A percentile compares a stretch with the other conserved stretches of the same genome.
Conservation (phyloP, 1,140 invertebrate species). For the Macrotrachela quadricornifera region DNA sequence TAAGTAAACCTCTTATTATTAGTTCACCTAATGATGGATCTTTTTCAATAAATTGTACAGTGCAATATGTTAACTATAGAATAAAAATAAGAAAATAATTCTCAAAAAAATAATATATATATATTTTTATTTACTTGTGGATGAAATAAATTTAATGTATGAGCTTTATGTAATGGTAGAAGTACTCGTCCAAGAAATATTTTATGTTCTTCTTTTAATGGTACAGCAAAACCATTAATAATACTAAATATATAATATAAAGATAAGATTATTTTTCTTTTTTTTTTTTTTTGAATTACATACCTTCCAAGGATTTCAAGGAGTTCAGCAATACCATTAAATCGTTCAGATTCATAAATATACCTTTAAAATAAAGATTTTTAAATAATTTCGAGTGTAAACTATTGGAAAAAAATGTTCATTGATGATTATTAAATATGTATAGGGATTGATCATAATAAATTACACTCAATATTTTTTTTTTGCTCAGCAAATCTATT, state of each 20-base stretch:
- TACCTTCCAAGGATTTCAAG: constrained; percentile 75
- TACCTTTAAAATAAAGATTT: constrained; percentile 42
- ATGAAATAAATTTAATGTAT: constrained; percentile 83
- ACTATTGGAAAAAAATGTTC: neutral
- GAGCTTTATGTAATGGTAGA: constrained; percentile 71
- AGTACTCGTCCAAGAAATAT: constrained; percentile 57
- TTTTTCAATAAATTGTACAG: constrained; percentile 89
- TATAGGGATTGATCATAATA: too few species aligned
- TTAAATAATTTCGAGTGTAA: too few species aligned
- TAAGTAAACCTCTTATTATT: constrained; percentile 32
- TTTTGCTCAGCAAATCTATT: too few species aligned
- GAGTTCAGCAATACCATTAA: constrained; percentile 91
- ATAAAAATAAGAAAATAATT: neutral
- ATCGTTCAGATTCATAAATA: constrained; percentile 96
- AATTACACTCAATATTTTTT: too few species aligned
- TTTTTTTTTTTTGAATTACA: too few species aligned
- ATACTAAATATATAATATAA: constrained; percentile 62
- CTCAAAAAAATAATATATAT: neutral
- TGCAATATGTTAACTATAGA: constrained; percentile 60
- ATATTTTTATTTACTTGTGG: constrained; percentile 33
- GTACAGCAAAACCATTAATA: constrained; percentile 84
- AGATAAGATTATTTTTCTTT: too few species aligned
- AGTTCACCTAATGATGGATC: constrained; percentile 56
- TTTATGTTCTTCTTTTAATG: constrained; percentile 37
- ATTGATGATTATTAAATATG: neutral